phyloP scores from a whole-genome alignment of 1,140 invertebrate species.

The Ridgeia piscesae region DNA sequence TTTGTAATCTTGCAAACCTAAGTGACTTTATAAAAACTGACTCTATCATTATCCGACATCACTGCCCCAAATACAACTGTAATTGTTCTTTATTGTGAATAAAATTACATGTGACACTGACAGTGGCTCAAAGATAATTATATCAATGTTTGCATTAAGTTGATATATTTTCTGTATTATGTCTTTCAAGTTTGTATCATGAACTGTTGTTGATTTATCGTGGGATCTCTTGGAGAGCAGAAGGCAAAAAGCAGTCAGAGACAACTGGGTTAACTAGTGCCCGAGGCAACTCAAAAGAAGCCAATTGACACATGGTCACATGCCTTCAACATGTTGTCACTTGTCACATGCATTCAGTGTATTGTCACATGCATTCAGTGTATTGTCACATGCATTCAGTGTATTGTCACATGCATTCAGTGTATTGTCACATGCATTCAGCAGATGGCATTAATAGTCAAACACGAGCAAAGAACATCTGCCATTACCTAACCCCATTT shows the following conservation, averaged over 20 bases:
- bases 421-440: neutral
- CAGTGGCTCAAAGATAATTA: neutral
- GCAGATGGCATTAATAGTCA: neutral
- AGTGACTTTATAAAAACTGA: neutral
- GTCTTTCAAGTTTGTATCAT: too few species aligned
- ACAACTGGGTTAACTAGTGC: neutral
- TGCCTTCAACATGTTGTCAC: too few species aligned
- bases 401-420: neutral
- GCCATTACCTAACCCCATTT: neutral
- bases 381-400: neutral
- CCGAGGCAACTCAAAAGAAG: neutral
- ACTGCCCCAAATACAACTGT: neutral
- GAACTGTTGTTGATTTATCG: neutral
- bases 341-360: neutral
- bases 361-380: neutral
- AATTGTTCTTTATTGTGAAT: neutral
- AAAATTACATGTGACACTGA: neutral
- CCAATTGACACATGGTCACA: neutral
- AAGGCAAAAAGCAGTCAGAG: neutral
- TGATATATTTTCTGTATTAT: neutral
- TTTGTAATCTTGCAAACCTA: neutral
- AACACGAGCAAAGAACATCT: neutral
- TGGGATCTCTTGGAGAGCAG: neutral
- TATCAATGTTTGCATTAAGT: neutral
- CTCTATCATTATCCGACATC: too few species aligned